These are phyloP conservation scores for Peucedramus taeniatus DNA, from an alignment of 2,113 vertebrate genomes.

Conservation along the genomic window DNA sequence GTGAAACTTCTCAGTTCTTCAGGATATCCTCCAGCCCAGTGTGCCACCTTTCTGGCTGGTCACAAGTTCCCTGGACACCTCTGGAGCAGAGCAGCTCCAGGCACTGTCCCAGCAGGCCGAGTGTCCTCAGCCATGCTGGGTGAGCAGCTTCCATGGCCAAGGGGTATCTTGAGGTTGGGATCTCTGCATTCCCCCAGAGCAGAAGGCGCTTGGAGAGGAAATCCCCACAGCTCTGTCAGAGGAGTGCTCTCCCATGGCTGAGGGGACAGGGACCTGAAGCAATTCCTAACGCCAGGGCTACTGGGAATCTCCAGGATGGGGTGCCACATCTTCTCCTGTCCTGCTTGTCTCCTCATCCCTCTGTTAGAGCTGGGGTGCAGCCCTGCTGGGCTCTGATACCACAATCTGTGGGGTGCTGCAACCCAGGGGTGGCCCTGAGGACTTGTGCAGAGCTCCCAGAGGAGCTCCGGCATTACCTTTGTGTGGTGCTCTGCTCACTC, in stretches of 20 bases:
- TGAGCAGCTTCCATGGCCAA: neutral
- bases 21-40: neutral
- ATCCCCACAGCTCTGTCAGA: neutral
- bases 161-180: neutral
- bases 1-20: neutral
- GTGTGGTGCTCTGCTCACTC: slow-evolving; percentile 93
- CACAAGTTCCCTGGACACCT: neutral
- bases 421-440: neutral
- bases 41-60: neutral
- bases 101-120: neutral
- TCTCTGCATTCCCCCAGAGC: neutral
- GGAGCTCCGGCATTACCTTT: slow-evolving; percentile 78
- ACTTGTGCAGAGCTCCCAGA: neutral
- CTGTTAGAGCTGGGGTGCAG: neutral
- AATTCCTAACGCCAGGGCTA: neutral
- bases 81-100: neutral
- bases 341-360: neutral
- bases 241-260: neutral
- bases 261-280: neutral
- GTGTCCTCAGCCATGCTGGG: neutral
- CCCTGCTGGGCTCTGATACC: neutral
- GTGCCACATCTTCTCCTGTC: neutral
- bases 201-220: neutral
- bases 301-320: neutral
- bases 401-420: neutral